These are phyloP conservation scores for Emys orbicularis DNA, from an alignment of 2,797 vertebrate species.

Conservation along the genomic window DNA sequence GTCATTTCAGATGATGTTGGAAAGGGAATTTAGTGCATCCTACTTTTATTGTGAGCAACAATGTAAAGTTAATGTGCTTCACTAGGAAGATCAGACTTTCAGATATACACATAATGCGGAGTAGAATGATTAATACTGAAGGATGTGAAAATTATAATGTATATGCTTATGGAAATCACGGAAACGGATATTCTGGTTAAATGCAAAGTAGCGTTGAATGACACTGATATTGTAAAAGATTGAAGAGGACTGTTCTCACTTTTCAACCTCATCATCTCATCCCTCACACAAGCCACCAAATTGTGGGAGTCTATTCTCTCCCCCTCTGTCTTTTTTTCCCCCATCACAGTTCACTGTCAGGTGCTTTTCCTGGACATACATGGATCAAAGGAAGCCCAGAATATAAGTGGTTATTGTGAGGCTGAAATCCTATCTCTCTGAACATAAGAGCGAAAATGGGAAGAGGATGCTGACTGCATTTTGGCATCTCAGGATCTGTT, in stretches of 20 bases:
- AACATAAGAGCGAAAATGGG: constrained; percentile 60
- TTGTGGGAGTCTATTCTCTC: neutral
- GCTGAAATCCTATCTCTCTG: constrained; percentile 71
- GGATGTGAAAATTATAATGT: constrained; percentile 31
- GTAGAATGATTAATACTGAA: constrained; percentile 30
- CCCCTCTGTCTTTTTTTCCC: neutral
- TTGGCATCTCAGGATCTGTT: constrained; percentile 50
- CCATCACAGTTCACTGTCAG: constrained; percentile 70
- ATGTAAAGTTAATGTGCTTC: constrained; percentile 52
- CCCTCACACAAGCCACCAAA: constrained; percentile 49
- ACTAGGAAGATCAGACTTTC: neutral
- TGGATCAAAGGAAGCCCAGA: constrained; percentile 75
- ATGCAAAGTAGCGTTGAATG: constrained; percentile 58
- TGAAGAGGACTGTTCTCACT: constrained; percentile 50
- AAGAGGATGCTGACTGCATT: constrained; percentile 65
- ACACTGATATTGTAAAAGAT: constrained; percentile 52
- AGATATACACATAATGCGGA: neutral
- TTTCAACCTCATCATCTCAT: constrained; percentile 51
- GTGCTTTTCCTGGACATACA: constrained; percentile 54
- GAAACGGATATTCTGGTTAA: constrained; percentile 26
- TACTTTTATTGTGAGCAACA: constrained; percentile 53
- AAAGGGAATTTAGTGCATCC: constrained; percentile 49
- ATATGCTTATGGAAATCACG: constrained; percentile 57
- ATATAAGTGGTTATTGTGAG: constrained; percentile 69
- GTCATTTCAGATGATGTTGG: constrained; percentile 64